A percentile compares a stretch with the other conserved stretches of the same genome.
Conservation (phyloP, 1,140 invertebrate genomes). For the Hirudo medicinalis region DNA sequence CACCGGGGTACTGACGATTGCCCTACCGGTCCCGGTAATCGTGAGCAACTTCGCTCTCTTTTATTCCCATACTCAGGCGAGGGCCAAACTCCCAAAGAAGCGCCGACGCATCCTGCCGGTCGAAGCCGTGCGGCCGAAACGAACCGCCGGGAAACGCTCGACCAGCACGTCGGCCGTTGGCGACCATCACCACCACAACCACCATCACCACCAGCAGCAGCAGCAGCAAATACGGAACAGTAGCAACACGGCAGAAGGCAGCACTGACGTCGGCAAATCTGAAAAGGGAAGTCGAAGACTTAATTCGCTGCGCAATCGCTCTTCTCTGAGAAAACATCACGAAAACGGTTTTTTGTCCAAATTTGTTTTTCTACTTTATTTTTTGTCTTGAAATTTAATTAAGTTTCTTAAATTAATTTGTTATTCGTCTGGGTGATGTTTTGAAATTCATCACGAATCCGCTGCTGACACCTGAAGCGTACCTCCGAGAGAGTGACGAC, state of each 20-base stretch:
- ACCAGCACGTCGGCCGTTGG: not conserved
- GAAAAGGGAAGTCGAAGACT: too few relatives aligned
- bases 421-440: too few relatives aligned
- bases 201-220: slow-evolving; percentile 3
- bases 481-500: too few relatives aligned
- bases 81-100: slow-evolving; percentile 75
- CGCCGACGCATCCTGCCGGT: slow-evolving; percentile 74
- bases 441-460: too few relatives aligned
- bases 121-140: slow-evolving; percentile 43
- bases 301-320: too few relatives aligned
- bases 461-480: too few relatives aligned
- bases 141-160: not conserved
- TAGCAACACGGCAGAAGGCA: not conserved
- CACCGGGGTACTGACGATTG: slow-evolving; percentile 76
- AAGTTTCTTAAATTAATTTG: too few relatives aligned
- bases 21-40: slow-evolving; percentile 80
- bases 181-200: slow-evolving; percentile 2
- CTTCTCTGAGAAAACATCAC: too few relatives aligned
- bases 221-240: not conserved
- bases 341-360: too few relatives aligned
- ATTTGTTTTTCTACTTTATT: too few relatives aligned
- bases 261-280: too few relatives aligned
- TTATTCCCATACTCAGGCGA: slow-evolving; percentile 77
- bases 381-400: too few relatives aligned
- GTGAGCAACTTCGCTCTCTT: slow-evolving; percentile 87